phyloP scores from a whole-genome alignment of 2,888 invertebrate species.

The Exephanes ischioxanthus region DNA sequence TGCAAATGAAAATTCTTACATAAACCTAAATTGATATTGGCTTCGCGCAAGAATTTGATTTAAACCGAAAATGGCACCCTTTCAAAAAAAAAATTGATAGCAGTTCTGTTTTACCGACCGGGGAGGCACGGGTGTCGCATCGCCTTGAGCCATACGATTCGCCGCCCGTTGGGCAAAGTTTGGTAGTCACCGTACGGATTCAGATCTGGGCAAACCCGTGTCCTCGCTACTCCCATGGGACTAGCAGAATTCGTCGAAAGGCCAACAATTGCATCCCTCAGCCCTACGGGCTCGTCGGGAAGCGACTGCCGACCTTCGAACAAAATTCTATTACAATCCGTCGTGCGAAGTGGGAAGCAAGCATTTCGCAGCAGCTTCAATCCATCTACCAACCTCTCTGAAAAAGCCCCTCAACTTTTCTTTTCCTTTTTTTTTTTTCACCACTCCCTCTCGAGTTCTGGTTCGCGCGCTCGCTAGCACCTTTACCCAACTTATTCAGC shows the following conservation, averaged over 20 bases:
- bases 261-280: neutral
- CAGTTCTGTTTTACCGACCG: neutral
- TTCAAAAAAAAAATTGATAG: neutral
- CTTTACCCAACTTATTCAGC: constrained; percentile 34
- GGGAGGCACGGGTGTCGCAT: neutral
- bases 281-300: neutral
- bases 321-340: constrained; percentile 30
- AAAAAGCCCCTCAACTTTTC: neutral
- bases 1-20: no score
- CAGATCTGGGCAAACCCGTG: neutral
- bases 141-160: neutral
- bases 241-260: neutral
- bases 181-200: neutral
- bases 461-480: constrained; percentile 14
- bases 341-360: neutral
- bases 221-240: neutral
- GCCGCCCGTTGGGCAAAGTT: neutral
- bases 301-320: constrained; percentile 13
- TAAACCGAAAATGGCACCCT: neutral
- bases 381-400: constrained; percentile 28
- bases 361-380: constrained; percentile 30
- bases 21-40: no score
- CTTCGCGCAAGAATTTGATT: neutral
- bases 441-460: neutral
- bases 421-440: neutral